These are phyloP conservation scores for Pterocles orientalis DNA, from an alignment of 2,113 vertebrate genomes.

Conservation along the genomic window DNA sequence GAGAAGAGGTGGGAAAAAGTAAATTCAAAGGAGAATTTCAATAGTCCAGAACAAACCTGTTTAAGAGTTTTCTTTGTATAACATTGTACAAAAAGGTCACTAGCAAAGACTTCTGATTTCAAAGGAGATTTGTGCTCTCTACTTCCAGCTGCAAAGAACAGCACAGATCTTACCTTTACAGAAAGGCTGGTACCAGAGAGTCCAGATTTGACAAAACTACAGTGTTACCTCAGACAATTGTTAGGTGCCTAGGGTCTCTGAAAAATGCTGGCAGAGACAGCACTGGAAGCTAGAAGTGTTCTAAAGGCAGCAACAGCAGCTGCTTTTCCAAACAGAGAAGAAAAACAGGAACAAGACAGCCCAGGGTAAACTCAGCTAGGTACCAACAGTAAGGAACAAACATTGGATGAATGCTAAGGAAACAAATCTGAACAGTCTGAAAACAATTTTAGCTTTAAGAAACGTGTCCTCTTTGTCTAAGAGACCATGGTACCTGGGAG, in stretches of 20 bases:
- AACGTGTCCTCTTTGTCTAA: neutral
- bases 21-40: neutral
- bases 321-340: neutral
- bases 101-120: neutral
- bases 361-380: neutral
- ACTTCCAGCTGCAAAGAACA: neutral
- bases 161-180: neutral
- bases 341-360: neutral
- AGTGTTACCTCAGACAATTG: neutral
- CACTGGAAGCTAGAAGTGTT: neutral
- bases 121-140: neutral
- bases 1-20: neutral
- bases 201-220: neutral
- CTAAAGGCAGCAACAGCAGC: neutral
- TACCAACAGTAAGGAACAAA: neutral
- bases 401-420: neutral
- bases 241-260: neutral
- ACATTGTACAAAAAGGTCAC: neutral
- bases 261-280: neutral
- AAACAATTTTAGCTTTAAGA: neutral
- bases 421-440: neutral
- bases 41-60: neutral
- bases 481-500: fast-evolving
- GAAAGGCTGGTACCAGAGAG: neutral
- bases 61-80: neutral